Percentiles rank a stretch among this genome's conserved stretches.
phyloP scores from a whole-genome alignment of 2,113 vertebrate species.

The Prietella phreatophila region DNA sequence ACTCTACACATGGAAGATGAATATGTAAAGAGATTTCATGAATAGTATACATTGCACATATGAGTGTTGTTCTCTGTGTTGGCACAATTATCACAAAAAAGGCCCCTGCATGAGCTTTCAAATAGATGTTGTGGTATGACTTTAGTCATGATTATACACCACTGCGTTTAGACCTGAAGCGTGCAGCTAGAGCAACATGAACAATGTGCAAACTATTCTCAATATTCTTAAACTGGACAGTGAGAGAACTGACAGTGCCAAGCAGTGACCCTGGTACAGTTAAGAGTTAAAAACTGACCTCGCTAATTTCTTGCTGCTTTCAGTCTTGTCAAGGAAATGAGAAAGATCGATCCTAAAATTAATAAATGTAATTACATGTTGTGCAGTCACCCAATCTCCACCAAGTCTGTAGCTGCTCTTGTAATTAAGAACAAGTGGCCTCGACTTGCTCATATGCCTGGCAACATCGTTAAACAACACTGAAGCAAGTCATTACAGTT shows the following conservation, averaged over 20 bases:
- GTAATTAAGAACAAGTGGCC: conserved; percentile 27
- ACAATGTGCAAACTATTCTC: background rate
- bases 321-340: background rate
- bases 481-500: conserved; percentile 32
- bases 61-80: background rate
- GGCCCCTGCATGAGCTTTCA: background rate
- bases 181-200: background rate
- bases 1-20: background rate
- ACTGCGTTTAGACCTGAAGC: background rate
- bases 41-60: background rate
- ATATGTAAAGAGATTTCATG: background rate
- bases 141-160: background rate
- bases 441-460: conserved; percentile 5
- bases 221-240: background rate
- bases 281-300: background rate
- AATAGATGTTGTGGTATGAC: background rate
- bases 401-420: background rate
- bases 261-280: background rate
- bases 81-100: background rate
- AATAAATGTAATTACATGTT: background rate
- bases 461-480: conserved; percentile 30
- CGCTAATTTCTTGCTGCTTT: background rate
- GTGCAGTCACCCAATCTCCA: conserved; percentile 11
- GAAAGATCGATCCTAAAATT: background rate
- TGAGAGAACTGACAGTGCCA: background rate